A percentile compares a stretch with the other conserved stretches of the same genome.
These are phyloP conservation scores for Cheilosia variabilis DNA, from an alignment of 2,888 invertebrate species.

Conservation along the genomic window DNA sequence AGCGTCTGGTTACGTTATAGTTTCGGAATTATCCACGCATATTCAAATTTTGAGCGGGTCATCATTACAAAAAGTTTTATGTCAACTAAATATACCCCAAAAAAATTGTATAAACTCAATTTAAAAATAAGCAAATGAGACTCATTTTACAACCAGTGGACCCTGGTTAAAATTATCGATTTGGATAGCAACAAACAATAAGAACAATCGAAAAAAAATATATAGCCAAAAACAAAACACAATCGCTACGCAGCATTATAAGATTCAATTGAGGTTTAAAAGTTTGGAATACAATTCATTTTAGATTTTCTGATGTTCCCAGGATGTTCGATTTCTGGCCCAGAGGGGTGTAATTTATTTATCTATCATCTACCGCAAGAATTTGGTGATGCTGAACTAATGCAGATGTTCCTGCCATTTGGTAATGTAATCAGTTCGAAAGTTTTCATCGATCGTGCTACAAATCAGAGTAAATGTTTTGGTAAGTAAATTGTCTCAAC, in stretches of 20 bases:
- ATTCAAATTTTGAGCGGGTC: too few relatives aligned
- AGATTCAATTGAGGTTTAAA: constrained; percentile 11
- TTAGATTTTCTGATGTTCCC: constrained; percentile 89
- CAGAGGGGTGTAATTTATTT: constrained; percentile 99
- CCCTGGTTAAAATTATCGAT: constrained; percentile 12
- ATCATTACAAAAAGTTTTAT: too few relatives aligned
- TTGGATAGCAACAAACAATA: not conserved
- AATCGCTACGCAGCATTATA: not conserved
- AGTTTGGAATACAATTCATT: constrained; percentile 83
- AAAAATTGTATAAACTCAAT: too few relatives aligned
- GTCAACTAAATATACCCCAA: too few relatives aligned
- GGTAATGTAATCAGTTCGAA: constrained; percentile 99
- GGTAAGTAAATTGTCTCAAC: constrained; percentile 87
- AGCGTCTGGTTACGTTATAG: too few relatives aligned
- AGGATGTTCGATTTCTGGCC: constrained; percentile 98
- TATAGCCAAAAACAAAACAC: constrained; percentile 16
- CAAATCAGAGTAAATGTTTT: constrained; percentile 99
- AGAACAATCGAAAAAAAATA: not conserved
- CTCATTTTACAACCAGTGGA: not conserved
- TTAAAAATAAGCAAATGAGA: not conserved
- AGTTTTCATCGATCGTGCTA: constrained; percentile 99
- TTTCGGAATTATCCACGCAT: too few relatives aligned
- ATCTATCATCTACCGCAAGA: constrained; percentile 99
- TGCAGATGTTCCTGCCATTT: constrained; percentile 99
- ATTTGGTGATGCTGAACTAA: constrained; percentile 99